Evolutionary conservation across 2,113 vertebrate species (phyloP), one percentile per base, ranked within the genome.

Genomic region (Pollimyrus isidori): DNA sequence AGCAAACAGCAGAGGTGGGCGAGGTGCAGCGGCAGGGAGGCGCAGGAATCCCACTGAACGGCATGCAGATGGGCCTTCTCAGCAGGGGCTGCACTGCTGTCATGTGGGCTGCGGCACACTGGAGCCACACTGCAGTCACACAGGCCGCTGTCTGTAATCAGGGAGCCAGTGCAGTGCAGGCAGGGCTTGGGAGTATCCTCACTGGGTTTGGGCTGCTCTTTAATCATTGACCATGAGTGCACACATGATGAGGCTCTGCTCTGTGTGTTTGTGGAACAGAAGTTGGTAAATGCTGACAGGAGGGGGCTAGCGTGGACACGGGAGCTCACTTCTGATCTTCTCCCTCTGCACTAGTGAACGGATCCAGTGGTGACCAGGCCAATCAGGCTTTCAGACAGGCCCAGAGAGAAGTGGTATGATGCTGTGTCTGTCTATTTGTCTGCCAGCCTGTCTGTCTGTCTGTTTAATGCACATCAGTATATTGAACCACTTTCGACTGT

Each of bases 391-490:
- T 95, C 52, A 91, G 95, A 56, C 91, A 91, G 83, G 95, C 95
- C 0, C 95, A 95, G 91, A 93, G 93, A 92, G 96, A 97, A 91
- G 96, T 97, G 96, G 96, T 97, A 91, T 10, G 95, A 30, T 76
- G 7, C 23, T 80, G 21, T 86, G 62, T 62, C 35, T 89, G 88
- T 87, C 13, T 83, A 49, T 73, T 7, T 87, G n/a, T 87, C 23
- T 73, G 65, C 52, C 42, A 84, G 21, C 42, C 46, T 73, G 35
- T 62, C 35, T 49, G 0, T 87, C 52, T 26, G 35, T 62, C 35
- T 49, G 0, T 87, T 46, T 26, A 26, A 69, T 13, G 62, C 62
- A 30, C 3, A 26, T 69, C 62, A 69, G n/a, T 26, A 65, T 42
- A 42, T 46, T 45, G 62, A n/a, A 35, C 69, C 39, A 48, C 39